Evolutionary conservation across 2,113 vertebrate genomes (phyloP).

Genomic region (Hemiprocne comata): DNA sequence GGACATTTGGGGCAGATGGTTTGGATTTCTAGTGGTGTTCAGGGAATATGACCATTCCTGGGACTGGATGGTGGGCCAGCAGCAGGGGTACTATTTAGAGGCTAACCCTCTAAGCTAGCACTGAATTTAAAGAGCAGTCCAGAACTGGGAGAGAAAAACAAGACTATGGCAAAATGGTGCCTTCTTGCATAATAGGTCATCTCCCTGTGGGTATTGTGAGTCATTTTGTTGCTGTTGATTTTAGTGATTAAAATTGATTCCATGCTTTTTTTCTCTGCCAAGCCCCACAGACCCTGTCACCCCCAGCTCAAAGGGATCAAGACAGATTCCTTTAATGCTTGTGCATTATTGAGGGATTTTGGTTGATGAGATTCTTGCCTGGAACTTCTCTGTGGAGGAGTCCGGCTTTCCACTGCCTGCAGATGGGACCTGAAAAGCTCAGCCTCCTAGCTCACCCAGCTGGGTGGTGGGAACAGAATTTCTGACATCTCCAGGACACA

Average conservation of each 20-base stretch:
- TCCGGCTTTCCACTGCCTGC: background rate
- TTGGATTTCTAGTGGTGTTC: background rate
- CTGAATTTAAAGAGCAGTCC: background rate
- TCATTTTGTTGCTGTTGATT: constrained; percentile 18
- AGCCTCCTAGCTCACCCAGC: background rate
- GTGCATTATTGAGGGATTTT: constrained; percentile 3
- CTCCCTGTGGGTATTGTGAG: background rate
- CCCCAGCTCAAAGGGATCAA: background rate
- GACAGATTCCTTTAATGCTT: constrained; percentile 48
- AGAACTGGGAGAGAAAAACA: background rate
- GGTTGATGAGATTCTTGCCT: background rate
- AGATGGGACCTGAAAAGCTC: background rate
- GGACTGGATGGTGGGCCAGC: background rate
- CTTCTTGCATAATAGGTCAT: background rate
- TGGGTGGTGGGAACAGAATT: background rate
- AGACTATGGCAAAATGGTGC: background rate
- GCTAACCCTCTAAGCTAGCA: background rate
- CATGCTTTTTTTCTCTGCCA: background rate
- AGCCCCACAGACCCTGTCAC: background rate
- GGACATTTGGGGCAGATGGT: background rate
- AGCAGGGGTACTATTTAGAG: background rate
- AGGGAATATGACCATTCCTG: background rate
- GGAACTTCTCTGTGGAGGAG: constrained; percentile 19
- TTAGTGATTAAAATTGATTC: constrained; percentile 30
- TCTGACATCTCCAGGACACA: background rate